A percentile compares a stretch with the other conserved stretches of the same genome.
Conservation (phyloP, 2,113 vertebrate genomes). For the Stegostoma tigrinum region DNA sequence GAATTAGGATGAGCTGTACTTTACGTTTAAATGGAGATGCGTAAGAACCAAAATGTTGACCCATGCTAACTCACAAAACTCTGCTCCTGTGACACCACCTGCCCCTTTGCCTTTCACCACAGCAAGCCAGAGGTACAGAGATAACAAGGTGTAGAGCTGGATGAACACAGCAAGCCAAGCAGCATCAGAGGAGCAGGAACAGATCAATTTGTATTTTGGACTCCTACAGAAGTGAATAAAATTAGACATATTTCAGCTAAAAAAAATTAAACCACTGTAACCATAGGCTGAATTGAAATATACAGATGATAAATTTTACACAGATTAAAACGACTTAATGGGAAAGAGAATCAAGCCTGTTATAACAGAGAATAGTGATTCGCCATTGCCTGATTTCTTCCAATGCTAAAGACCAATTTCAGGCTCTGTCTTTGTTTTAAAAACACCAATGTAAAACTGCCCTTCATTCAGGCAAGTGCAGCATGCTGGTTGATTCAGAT, state of each 20-base stretch:
- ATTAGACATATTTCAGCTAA: neutral
- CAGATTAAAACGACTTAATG: neutral
- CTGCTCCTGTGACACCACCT: neutral
- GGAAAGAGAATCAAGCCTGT: neutral
- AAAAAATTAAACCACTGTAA: neutral
- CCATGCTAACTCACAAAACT: neutral
- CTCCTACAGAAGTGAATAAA: neutral
- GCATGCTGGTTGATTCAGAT: slow-evolving; percentile 42
- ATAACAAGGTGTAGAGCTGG: too few species aligned
- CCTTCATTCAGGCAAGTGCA: too few species aligned
- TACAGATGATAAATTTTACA: neutral
- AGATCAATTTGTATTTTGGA: neutral
- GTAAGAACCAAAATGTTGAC: neutral
- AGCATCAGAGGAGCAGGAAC: too few species aligned
- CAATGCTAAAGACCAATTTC: neutral
- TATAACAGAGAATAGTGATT: neutral
- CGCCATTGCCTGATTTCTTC: neutral
- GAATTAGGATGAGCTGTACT: neutral
- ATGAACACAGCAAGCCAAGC: too few species aligned
- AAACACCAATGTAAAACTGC: slow-evolving; percentile 39
- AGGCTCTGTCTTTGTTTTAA: slow-evolving; percentile 37
- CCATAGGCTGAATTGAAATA: neutral
- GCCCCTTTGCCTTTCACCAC: neutral
- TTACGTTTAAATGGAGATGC: neutral
- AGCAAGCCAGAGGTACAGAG: neutral